Evolutionary conservation across 2,888 invertebrate genomes (phyloP).

Genomic region (Troglohyphantes excavatus): DNA sequence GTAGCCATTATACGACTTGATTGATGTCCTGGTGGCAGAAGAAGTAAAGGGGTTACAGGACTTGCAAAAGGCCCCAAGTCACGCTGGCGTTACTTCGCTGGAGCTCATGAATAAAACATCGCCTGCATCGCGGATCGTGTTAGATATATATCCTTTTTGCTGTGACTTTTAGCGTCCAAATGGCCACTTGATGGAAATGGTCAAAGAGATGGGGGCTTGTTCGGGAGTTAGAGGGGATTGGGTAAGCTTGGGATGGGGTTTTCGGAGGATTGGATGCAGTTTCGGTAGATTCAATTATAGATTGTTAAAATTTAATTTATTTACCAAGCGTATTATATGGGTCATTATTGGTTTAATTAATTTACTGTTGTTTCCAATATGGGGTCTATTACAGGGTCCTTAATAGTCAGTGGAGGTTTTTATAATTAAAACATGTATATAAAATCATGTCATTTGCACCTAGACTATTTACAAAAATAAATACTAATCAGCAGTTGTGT

Average conservation of each 20-base stretch:
- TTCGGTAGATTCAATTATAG: too few relatives aligned
- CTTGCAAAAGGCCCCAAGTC: slow-evolving; percentile 40
- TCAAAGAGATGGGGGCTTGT: slow-evolving; percentile 15
- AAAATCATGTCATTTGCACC: too few relatives aligned
- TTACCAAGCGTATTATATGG: too few relatives aligned
- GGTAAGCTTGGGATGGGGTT: too few relatives aligned
- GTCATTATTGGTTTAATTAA: too few relatives aligned
- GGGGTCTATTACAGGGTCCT: too few relatives aligned
- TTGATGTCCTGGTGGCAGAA: slow-evolving; percentile 42
- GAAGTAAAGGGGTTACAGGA: slow-evolving; percentile 55
- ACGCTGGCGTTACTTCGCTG: slow-evolving; percentile 44
- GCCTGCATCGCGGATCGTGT: slow-evolving; percentile 42
- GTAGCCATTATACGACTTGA: slow-evolving; percentile 64
- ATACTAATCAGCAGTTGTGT: too few relatives aligned
- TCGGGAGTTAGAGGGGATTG: slow-evolving; percentile 30
- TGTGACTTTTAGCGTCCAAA: slow-evolving; percentile 28
- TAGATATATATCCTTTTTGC: slow-evolving; percentile 46
- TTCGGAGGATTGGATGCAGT: not conserved
- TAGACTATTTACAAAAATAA: too few relatives aligned
- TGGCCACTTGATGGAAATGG: slow-evolving; percentile 52
- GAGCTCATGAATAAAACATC: slow-evolving; percentile 66
- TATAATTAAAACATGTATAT: too few relatives aligned
- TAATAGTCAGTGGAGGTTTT: too few relatives aligned
- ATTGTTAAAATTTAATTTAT: too few relatives aligned
- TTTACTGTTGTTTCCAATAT: too few relatives aligned